Base-by-base conservation (phyloP, 1,140 invertebrate species). In the Sinonovacula constricta region DNA sequence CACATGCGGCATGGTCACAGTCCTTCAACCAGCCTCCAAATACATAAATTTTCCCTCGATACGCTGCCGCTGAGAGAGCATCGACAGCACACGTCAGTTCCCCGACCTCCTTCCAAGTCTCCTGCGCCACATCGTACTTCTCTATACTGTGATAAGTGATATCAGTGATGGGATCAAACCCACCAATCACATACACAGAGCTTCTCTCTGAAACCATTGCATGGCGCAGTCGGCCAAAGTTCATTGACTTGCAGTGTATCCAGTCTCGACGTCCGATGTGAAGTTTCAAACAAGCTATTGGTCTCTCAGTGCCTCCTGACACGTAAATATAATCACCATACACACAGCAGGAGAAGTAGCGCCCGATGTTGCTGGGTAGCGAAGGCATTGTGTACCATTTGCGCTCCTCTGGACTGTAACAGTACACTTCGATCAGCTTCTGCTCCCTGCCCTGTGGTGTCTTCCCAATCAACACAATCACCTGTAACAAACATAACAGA, bases 251-350 rank as follows among this genome's bases (percentile, higher is more conserved):
- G 22, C 81, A 78, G 36, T 82, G 81, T 3, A 78, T 81, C 85
- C 85, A 86, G 45, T 86, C 75, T 24, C 75, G 33, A 0, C 75
- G 22, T 1, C 75, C 75, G 26, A 78, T 68, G 45, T 78, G 75
- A 24, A 83, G 67, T 49, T 83, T 54, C 26, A 85, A 68, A 31
- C 82, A 83, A 3, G 72, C 75, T 34, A 78, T 76, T 30, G 83
- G 83, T 68, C 79, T 31, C 49, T 83, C 68, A 10, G 83, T 83
- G 7, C 85, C 85, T 7, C 85, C 85, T 24, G 85, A 83, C 15
- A 86, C 81, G 54, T 83, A 86, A 24, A 86, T 84, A 49, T 86
- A 83, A 63, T 86, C 83, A 28, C 80, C 83, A 71, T 83, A 82
- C 10, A 86, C 85, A 49, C 85, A 86, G 33, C 81, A 81, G 0